Base-by-base conservation (phyloP, 2,797 vertebrate species). In the Coreius guichenoti region DNA sequence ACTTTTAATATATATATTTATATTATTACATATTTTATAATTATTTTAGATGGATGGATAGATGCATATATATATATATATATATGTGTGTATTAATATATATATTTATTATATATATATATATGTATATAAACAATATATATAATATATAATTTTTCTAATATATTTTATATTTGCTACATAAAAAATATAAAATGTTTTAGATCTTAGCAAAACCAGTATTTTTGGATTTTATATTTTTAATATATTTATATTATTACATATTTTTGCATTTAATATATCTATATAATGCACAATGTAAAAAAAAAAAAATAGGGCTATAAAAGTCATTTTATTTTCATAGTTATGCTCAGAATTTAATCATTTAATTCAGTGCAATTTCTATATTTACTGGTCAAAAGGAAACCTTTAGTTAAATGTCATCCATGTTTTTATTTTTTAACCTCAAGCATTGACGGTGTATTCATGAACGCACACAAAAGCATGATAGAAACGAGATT, bases 401-500 rank as follows among this genome's bases (percentile, higher is more conserved):
- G 45, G 26, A 51, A 21, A 17, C 3, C 23, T 72, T 51, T 4
- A 5, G 2, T 7, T 51, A 3, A 51, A 23, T 7, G 2, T 43
- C 3, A 43, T 2, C 39, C 39, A 3, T 23, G 0, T 69, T 23
- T 12, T 45, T 1, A 8, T 9, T n/a, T 31, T 13, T 76, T 6
- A 76, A 54, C 19, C 31, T 74, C 21, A 3, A 12, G 51, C 31
- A 56, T 23, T 49, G 45, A 51, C n/a, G 23, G 74, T 72, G 68
- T 45, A 23, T 21, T 29, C 47, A 68, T 1, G 84, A 49, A 68
- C 49, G 9, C 45, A 68, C 74, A 68, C 78, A 45, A 63, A 86
- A 96, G 94, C 36, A 16, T 95, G 92, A 96, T 98, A 98, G 96
- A 98, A 99, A 98, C 94, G 94, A 96, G 93, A 96, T 98, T 99